Evolutionary conservation across 2,113 vertebrate species (phyloP).

Genomic region (Dunckerocampus dactyliophorus): DNA sequence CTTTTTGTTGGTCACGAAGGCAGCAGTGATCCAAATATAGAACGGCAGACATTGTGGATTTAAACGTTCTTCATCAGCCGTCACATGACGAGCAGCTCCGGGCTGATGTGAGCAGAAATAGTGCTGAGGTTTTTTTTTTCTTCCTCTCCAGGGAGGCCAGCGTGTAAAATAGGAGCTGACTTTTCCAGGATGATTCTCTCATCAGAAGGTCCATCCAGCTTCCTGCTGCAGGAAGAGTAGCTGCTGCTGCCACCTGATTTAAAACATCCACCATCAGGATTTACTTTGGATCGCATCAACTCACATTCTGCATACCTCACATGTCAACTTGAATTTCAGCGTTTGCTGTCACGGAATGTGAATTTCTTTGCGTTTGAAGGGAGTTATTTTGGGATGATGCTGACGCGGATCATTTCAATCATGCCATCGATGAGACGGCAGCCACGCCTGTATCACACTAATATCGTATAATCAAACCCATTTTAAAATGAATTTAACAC

Average conservation of each 20-base stretch:
- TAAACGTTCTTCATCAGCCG: not conserved
- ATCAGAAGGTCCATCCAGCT: not conserved
- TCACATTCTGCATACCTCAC: too few species aligned
- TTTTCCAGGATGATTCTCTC: not conserved
- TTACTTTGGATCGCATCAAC: too few species aligned
- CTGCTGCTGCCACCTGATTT: not conserved
- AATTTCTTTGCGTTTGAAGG: too few species aligned
- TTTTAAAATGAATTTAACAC: too few species aligned
- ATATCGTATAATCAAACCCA: too few species aligned
- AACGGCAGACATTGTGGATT: not conserved
- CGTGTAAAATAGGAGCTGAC: not conserved
- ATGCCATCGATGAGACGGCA: too few species aligned
- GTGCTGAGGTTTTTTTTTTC: not conserved
- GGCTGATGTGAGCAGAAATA: not conserved
- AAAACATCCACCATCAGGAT: not conserved
- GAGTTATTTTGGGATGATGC: too few species aligned
- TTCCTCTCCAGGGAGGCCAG: not conserved
- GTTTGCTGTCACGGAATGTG: too few species aligned
- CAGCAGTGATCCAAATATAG: not conserved
- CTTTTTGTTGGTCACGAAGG: slow-evolving; percentile 3
- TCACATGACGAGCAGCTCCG: too few species aligned
- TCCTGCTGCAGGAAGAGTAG: not conserved
- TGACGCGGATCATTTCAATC: too few species aligned
- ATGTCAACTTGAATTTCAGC: too few species aligned
- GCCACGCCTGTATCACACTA: too few species aligned